Conservation (phyloP, 2,113 vertebrate species). For the Pipa parva region DNA sequence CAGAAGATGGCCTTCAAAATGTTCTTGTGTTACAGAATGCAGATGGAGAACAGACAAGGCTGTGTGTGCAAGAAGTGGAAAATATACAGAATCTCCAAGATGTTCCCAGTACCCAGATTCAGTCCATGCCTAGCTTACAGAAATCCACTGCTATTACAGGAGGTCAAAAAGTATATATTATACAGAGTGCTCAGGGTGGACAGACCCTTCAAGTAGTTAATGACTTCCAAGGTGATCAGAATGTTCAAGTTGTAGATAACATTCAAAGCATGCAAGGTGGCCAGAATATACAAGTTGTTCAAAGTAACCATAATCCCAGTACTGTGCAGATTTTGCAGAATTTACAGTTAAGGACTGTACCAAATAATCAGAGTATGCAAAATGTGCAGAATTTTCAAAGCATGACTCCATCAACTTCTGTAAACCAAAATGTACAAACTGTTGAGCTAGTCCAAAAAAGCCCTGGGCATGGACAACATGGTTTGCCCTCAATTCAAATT, state of each 20-base stretch:
- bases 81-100: slow-evolving; percentile 46
- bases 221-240: slow-evolving; percentile 16
- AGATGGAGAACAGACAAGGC: slow-evolving; percentile 52
- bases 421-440: slow-evolving; percentile 44
- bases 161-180: slow-evolving; percentile 61
- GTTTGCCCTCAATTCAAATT: slow-evolving; percentile 52
- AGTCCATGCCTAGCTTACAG: slow-evolving; percentile 14
- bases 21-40: slow-evolving; percentile 55
- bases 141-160: slow-evolving; percentile 17
- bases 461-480: slow-evolving; percentile 43
- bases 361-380: slow-evolving; percentile 10
- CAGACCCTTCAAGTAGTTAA: slow-evolving; percentile 52
- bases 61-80: slow-evolving; percentile 61
- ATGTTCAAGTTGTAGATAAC: slow-evolving; percentile 22
- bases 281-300: slow-evolving; percentile 8
- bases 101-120: slow-evolving; percentile 20
- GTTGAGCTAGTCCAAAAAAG: slow-evolving; percentile 52
- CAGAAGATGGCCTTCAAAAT: slow-evolving; percentile 50
- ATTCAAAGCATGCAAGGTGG: slow-evolving; percentile 15
- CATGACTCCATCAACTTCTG: background rate
- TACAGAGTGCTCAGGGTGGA: slow-evolving; percentile 50
- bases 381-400: slow-evolving; percentile 20
- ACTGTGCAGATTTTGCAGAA: slow-evolving; percentile 23
- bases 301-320: background rate
- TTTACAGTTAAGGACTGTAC: slow-evolving; percentile 2